phyloP scores from a whole-genome alignment of 2,113 vertebrate species.

The Laticauda laticaudata region DNA sequence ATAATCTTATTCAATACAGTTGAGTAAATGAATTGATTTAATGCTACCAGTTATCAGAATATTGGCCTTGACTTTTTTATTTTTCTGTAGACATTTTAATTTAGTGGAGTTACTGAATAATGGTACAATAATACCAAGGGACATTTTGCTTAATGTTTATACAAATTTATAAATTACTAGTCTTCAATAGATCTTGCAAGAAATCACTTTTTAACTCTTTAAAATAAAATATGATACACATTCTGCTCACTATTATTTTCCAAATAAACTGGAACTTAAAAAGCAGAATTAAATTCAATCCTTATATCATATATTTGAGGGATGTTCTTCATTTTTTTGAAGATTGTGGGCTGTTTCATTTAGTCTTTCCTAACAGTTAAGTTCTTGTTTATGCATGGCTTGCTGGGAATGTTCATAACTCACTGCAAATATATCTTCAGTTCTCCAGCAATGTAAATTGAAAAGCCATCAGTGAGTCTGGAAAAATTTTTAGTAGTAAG shows the following conservation, averaged over 20 bases:
- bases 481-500: background rate
- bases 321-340: background rate
- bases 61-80: background rate
- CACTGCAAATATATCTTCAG: background rate
- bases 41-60: background rate
- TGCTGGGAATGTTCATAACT: background rate
- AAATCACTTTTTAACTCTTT: background rate
- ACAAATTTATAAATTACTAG: background rate
- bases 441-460: background rate
- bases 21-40: background rate
- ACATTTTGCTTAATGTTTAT: background rate
- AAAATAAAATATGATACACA: background rate
- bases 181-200: constrained; percentile 7
- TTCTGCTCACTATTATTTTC: background rate
- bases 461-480: background rate
- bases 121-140: background rate
- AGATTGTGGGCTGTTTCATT: background rate
- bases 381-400: background rate
- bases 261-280: background rate
- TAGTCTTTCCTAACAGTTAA: background rate
- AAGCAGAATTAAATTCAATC: background rate
- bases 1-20: background rate
- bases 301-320: background rate
- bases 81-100: background rate
- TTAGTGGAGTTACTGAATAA: background rate